Base-by-base conservation (phyloP, 2,113 vertebrate genomes). In the Zingel zingel region DNA sequence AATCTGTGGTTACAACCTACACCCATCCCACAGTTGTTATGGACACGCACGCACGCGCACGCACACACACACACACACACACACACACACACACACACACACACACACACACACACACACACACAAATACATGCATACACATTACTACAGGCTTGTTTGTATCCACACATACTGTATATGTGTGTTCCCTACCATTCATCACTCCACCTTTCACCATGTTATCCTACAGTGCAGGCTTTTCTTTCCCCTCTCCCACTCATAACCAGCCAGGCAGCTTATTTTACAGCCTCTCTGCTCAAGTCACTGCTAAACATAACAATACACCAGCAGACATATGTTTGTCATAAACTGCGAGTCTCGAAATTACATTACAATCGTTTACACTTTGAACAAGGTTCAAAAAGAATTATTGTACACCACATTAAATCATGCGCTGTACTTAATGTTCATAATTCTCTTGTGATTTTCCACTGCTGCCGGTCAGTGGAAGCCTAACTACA, bases 381-480 rank as follows among this genome's bases (percentile, higher is more conserved):
- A 86, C 90, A 85, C 89, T 89, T 85, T 82, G 90, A 92, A 86
- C 67, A 7, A 54, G 23, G 79, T 79, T 92, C 59, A 89, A 85
- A 92, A 72, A 78, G 88, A 84, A 81, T 87, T 69, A 72, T 78
- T 73, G 82, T 69, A 56, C 87, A 82, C 86, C 86, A 56, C 80
- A 69, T 91, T 88, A 81, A 86, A 90, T 92, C 87, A 74, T 73
- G 73, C 74, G n/a, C 77, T 68, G 78, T 30, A 43, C 84, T 80
- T 73, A 87, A 83, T 69, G 87, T 79, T 86, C 82, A 87, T 81
- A 86, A 80, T 85, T 77, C 70, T 80, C 68, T 39, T 9, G 86
- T 86, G 71, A 82, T 88, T 93, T 93, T 91, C 90, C 88, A 87
- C 80, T 87, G 79, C 84, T 88, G 87, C 86, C 1, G 82, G 87